A percentile compares a stretch with the other conserved stretches of the same genome.
Evolutionary conservation across 2,888 invertebrate genomes (phyloP).

Genomic region (Dermolepida albohirtum): DNA sequence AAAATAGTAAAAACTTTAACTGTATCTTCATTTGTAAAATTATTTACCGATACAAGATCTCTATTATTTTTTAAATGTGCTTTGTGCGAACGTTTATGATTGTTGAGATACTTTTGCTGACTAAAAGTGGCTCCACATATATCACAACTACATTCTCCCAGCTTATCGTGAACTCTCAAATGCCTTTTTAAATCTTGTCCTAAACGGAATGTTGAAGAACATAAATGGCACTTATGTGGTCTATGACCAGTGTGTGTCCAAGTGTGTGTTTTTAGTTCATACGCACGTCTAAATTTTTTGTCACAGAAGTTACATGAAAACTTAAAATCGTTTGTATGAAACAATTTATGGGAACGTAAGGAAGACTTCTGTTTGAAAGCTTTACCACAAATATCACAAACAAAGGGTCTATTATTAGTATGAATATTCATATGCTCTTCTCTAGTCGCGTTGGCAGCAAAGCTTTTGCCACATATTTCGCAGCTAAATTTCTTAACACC

Average conservation of each 20-base stretch:
- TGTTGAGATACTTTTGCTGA: constrained; percentile 65
- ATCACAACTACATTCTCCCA: constrained; percentile 61
- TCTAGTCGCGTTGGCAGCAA: constrained; percentile 67
- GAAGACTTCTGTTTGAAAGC: constrained; percentile 68
- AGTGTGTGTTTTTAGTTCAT: constrained; percentile 69
- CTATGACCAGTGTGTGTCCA: constrained; percentile 70
- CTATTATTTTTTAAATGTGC: background rate
- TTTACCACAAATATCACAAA: constrained; percentile 70
- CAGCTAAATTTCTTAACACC: constrained; percentile 67
- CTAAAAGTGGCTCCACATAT: constrained; percentile 64
- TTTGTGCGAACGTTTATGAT: constrained; percentile 53
- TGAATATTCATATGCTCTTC: constrained; percentile 69
- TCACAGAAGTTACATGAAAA: constrained; percentile 67
- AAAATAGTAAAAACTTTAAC: constrained; percentile 31
- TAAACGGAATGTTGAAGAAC: constrained; percentile 67
- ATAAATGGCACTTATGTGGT: constrained; percentile 67
- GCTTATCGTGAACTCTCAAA: constrained; percentile 61
- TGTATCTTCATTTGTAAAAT: background rate
- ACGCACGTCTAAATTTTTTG: constrained; percentile 68
- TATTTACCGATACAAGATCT: background rate
- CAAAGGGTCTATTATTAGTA: constrained; percentile 63
- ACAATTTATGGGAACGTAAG: constrained; percentile 66
- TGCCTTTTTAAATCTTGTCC: constrained; percentile 64
- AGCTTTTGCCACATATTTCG: constrained; percentile 65
- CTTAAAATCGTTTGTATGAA: constrained; percentile 62